Conservation (phyloP, 2,888 invertebrate genomes). For the Drosophila stalkeri region DNA sequence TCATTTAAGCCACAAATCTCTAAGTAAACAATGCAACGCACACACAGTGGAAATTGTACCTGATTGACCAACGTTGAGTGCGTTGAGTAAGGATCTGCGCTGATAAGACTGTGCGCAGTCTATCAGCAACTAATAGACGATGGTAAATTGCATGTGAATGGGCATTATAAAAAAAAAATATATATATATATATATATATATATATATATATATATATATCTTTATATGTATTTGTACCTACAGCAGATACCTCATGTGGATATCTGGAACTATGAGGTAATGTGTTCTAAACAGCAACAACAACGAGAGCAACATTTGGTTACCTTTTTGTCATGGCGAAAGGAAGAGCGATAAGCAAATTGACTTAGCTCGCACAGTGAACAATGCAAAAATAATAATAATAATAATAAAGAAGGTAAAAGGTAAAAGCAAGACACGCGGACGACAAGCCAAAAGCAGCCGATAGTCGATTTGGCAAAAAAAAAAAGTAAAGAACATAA, state of each 20-base stretch:
- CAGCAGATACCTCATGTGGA: conserved; percentile 11
- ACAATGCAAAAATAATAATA: conserved; percentile 20
- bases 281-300: conserved; percentile 8
- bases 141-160: conserved; percentile 68
- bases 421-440: conserved; percentile 24
- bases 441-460: conserved; percentile 18
- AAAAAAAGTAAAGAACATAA: conserved; percentile 5
- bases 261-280: conserved; percentile 29
- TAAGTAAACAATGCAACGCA: conserved; percentile 30
- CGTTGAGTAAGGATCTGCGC: conserved; percentile 30
- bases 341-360: conserved; percentile 34
- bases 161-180: conserved; percentile 14
- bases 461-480: conserved; percentile 37
- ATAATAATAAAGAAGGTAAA: conserved; percentile 1
- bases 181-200: neutral
- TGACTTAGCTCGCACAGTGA: conserved; percentile 21
- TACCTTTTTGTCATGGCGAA: conserved; percentile 14
- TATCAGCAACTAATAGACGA: conserved; percentile 70
- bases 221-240: neutral
- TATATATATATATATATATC: neutral
- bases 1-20: conserved; percentile 42
- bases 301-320: conserved; percentile 9
- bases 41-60: conserved; percentile 41
- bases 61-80: conserved; percentile 39
- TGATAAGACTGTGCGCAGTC: conserved; percentile 56